Evolutionary conservation across 2,113 vertebrate genomes (phyloP), one percentile per base, ranked within the genome.

Genomic region (Paraplagusia blochii): DNA sequence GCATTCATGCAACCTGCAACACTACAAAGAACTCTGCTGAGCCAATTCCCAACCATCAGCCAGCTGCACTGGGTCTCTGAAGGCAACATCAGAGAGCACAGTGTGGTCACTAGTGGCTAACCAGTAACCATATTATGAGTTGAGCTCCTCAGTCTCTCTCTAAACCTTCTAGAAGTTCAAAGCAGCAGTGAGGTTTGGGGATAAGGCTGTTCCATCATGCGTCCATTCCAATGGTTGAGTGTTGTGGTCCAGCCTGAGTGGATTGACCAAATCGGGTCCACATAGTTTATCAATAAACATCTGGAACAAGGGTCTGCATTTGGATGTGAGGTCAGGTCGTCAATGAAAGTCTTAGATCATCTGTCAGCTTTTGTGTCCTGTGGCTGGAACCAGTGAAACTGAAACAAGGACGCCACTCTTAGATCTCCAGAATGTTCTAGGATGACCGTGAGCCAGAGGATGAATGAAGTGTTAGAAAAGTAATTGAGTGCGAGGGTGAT

Each of bases 71-170:
- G 50, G 52, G 67, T 65, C 76, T 87, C 78, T 85, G 85, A 87
- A 87, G 88, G 89, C 80, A 90, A 90, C 89, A 86, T 90, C 89
- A 91, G 87, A 90, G 89, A 83, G 79, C 45, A 63, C 59, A 81
- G 73, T 90, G 90, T 73, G 90, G 89, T 91, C 60, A 54, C 79
- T 72, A 53, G 90, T 84, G 89, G 90, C 80, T 89, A 84, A 92
- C 90, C 90, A 90, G 85, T 85, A 68, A 90, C 90, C 90, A 88
- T 88, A 81, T 84, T 85, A 89, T 89, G 88, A 88, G 85, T 83
- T 76, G 80, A 88, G 82, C 72, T 81, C 75, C 74, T 76, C 80
- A 87, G 81, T 70, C 82, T 76, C 78, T 80, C 76, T 89, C 81
- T 80, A 88, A 88, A 87, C 79, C 85, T 77, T 73, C 71, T 73